These are phyloP conservation scores for Poecilia velifera DNA, from an alignment of 2,797 vertebrate genomes.

Conservation along the genomic window DNA sequence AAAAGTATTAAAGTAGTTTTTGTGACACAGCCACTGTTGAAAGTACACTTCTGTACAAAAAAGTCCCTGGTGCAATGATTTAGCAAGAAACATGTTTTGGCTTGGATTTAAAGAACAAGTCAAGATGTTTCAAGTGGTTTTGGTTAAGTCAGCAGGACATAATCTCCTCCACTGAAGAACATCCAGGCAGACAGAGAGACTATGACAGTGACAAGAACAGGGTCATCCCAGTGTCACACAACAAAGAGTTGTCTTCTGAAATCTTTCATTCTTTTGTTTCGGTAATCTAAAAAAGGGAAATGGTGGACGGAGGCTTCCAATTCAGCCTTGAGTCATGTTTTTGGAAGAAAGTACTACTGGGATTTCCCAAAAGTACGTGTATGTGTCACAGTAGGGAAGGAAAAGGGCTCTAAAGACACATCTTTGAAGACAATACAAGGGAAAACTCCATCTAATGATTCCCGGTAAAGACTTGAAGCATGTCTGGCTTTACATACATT, in stretches of 20 bases:
- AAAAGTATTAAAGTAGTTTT: conserved; percentile 31
- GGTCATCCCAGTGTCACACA: conserved; percentile 39
- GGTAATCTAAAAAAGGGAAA: conserved; percentile 39
- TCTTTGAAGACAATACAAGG: conserved; percentile 4
- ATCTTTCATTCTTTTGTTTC: conserved; percentile 40
- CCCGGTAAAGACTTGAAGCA: conserved; percentile 19
- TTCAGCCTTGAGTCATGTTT: conserved; percentile 31
- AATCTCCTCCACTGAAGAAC: conserved; percentile 39
- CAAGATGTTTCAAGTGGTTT: conserved; percentile 44
- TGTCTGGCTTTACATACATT: conserved; percentile 26
- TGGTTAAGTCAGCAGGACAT: conserved; percentile 52
- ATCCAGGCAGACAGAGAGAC: conserved; percentile 28
- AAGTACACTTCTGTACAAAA: conserved; percentile 48
- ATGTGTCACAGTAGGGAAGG: conserved; percentile 38
- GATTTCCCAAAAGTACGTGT: conserved; percentile 66
- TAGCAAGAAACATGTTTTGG: conserved; percentile 45
- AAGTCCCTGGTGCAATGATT: conserved; percentile 61
- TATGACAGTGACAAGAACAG: conserved; percentile 40
- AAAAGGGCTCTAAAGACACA: conserved; percentile 45
- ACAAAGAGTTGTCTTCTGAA: conserved; percentile 22
- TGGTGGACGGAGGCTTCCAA: conserved; percentile 45
- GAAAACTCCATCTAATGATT: conserved; percentile 22
- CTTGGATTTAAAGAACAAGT: conserved; percentile 44
- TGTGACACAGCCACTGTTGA: conserved; percentile 50
- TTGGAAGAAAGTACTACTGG: conserved; percentile 43